Conservation (phyloP, 2,888 invertebrate species). For the Coleophora deauratella region DNA sequence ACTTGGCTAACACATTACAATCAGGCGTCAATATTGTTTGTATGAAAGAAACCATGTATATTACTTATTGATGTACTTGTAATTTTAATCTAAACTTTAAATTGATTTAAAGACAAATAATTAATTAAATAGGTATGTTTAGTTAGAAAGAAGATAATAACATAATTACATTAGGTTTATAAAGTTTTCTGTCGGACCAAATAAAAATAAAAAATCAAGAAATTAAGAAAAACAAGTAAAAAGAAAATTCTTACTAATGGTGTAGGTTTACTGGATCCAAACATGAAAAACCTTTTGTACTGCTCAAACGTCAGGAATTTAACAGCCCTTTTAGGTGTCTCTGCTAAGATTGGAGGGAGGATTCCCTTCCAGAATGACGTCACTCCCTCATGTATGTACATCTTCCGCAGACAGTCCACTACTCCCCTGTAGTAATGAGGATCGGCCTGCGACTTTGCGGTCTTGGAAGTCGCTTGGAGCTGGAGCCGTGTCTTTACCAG, state of each 20-base stretch:
- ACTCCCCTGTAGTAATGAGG: slow-evolving; percentile 83
- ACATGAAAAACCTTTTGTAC: slow-evolving; percentile 89
- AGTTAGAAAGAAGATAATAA: too few species aligned
- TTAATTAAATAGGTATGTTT: too few species aligned
- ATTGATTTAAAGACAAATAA: too few species aligned
- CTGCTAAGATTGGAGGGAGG: slow-evolving; percentile 92
- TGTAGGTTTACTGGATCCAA: slow-evolving; percentile 82
- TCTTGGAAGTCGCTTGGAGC: slow-evolving; percentile 40
- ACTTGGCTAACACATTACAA: too few species aligned
- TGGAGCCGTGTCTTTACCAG: slow-evolving; percentile 88
- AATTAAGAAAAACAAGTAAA: too few species aligned
- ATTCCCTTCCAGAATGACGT: slow-evolving; percentile 95
- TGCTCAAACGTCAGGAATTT: slow-evolving; percentile 97
- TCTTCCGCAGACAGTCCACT: slow-evolving; percentile 90
- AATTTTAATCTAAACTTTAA: too few species aligned
- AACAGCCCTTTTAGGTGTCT: slow-evolving; percentile 95
- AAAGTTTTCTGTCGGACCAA: too few species aligned
- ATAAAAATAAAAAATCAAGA: too few species aligned
- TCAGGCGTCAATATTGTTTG: too few species aligned
- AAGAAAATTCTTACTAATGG: slow-evolving; percentile 79
- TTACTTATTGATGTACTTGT: too few species aligned
- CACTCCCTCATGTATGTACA: slow-evolving; percentile 89
- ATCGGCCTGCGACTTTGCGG: slow-evolving; percentile 41
- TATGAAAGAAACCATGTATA: too few species aligned
- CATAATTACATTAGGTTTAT: too few species aligned